Evolutionary conservation across 2,797 vertebrate genomes (phyloP).

Genomic region (Sebastes wilsoni): DNA sequence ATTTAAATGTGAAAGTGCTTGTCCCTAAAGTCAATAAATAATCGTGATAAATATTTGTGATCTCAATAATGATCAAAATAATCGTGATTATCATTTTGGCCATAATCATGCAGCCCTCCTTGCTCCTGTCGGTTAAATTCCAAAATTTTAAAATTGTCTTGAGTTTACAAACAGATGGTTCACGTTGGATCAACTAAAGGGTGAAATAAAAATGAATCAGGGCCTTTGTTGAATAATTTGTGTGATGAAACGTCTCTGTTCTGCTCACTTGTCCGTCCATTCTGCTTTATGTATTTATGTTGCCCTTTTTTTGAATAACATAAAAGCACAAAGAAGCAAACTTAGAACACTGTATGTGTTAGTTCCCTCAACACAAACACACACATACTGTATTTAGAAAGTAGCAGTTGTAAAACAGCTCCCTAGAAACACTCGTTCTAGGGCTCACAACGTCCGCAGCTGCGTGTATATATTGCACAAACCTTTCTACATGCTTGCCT

Average conservation of each 20-base stretch:
- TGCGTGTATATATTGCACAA: neutral
- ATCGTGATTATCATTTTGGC: no score
- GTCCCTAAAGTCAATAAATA: no score
- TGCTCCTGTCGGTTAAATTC: neutral
- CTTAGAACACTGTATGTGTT: neutral
- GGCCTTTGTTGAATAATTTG: slow-evolving; percentile 30
- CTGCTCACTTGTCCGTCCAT: neutral
- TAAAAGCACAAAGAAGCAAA: slow-evolving; percentile 24
- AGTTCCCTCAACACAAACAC: neutral
- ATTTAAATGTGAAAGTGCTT: no score
- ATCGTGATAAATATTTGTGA: no score
- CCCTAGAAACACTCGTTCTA: neutral
- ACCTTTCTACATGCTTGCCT: neutral
- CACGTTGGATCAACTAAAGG: neutral
- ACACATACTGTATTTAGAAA: neutral
- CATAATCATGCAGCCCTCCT: neutral
- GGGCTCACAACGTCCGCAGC: neutral
- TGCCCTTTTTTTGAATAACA: slow-evolving; percentile 22
- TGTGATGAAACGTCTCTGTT: slow-evolving; percentile 9
- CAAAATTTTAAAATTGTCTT: neutral
- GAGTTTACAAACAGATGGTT: slow-evolving; percentile 2
- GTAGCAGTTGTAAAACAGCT: neutral
- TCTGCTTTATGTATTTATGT: slow-evolving; percentile 32
- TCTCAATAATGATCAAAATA: no score
- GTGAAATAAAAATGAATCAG: slow-evolving; percentile 13